These are phyloP conservation scores for Resseliella maxima DNA, from an alignment of 2,888 invertebrate genomes.

Conservation along the genomic window DNA sequence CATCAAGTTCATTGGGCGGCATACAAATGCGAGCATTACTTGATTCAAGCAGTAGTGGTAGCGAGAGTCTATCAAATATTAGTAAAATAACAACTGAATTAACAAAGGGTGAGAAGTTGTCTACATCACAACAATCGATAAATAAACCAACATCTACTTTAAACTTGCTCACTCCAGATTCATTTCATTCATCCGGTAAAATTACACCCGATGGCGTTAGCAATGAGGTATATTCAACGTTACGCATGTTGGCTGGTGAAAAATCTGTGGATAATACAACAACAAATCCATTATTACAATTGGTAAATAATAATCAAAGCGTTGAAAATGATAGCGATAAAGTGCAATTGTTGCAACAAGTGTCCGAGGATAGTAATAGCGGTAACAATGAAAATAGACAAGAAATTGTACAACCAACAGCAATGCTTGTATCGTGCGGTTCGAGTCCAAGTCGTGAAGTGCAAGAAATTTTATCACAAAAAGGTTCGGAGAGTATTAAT, in stretches of 20 bases:
- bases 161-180: slow-evolving; percentile 56
- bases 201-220: slow-evolving; percentile 64
- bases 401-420: slow-evolving; percentile 30
- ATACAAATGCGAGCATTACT: neutral
- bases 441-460: slow-evolving; percentile 92
- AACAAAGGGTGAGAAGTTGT: neutral
- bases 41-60: neutral
- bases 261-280: neutral
- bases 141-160: slow-evolving; percentile 5
- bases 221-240: slow-evolving; percentile 66
- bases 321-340: neutral
- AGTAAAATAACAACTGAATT: slow-evolving; percentile 60
- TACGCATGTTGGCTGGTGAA: slow-evolving; percentile 66
- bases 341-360: neutral
- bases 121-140: slow-evolving; percentile 58
- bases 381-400: neutral
- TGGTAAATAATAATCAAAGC: neutral
- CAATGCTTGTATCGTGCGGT: slow-evolving; percentile 75
- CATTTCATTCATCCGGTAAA: slow-evolving; percentile 60
- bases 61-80: slow-evolving; percentile 61
- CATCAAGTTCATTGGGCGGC: slow-evolving; percentile 57
- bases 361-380: neutral
- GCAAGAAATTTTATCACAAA: slow-evolving; percentile 83
- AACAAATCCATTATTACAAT: neutral
- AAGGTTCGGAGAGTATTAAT: slow-evolving; percentile 65